Evolutionary conservation across 2,797 vertebrate species (phyloP), one percentile per base, ranked within the genome.

Genomic region (Phataginus tricuspis): DNA sequence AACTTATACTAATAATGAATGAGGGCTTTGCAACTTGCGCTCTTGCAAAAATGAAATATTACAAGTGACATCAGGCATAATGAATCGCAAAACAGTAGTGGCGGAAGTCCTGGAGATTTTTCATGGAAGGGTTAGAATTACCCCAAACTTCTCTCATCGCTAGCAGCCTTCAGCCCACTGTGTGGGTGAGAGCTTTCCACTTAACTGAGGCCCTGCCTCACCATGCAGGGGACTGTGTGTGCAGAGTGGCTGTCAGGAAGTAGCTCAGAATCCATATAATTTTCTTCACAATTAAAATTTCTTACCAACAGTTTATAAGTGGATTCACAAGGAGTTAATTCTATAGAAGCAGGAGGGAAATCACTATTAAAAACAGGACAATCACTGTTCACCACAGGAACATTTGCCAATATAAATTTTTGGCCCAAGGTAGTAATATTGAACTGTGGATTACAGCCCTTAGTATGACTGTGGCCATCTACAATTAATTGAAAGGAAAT

Each of bases 281-380:
- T 95, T 97, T 80, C 72, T 90, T 89, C 77, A 88, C 72, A 95
- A 91, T 95, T 96, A 97, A 94, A 87, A 91, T 93, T 86, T 96
- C 69, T 82, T 90, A 15, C 57, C 90, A 95, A 88, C 82, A 8
- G 14, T 94, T 97, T 85, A 25, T 84, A 96, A 86, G 34, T 68
- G 39, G 45, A 42, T 49, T 71, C 34, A 45, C 34, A 87, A 98
- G 87, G 93, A 91, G 12, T 75, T 96, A 96, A 94, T 87, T 69
- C 51, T 95, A 37, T 4, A 83, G 86, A 86, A 93, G 39, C 68
- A 96, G 51, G 53, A 75, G 78, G 86, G 71, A 85, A 94, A 88
- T 96, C 79, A 69, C 88, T 75, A 89, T 77, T 75, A 92, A 94
- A 96, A 97, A 96, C 71, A 74, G 96, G 86, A 72, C 79, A 98